Percentiles rank a stretch among this genome's conserved stretches.
phyloP scores from a whole-genome alignment of 2,888 invertebrate species.

The Mechanitis messenoides region DNA sequence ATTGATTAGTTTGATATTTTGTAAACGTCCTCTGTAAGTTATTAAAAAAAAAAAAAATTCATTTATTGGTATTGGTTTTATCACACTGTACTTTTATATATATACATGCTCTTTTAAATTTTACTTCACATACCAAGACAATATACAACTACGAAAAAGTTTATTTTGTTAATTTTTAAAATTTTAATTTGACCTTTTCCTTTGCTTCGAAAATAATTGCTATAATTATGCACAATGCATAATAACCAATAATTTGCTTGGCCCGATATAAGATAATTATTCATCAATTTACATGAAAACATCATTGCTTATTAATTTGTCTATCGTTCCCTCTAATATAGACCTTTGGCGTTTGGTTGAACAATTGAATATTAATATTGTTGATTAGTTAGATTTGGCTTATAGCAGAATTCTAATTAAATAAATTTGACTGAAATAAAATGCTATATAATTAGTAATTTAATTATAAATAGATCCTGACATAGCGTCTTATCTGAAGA shows the following conservation, averaged over 20 bases:
- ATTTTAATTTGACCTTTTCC: background rate
- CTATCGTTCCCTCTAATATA: background rate
- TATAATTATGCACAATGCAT: conserved; percentile 2
- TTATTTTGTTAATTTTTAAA: background rate
- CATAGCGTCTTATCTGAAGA: too few species aligned
- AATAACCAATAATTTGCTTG: background rate
- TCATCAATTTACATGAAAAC: conserved; percentile 4
- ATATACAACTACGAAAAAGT: background rate
- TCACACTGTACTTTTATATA: too few species aligned
- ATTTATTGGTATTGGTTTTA: too few species aligned
- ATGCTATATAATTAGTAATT: too few species aligned
- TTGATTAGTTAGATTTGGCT: background rate
- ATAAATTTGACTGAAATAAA: too few species aligned
- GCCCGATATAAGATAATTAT: background rate
- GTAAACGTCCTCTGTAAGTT: too few species aligned
- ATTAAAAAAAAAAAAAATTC: too few species aligned
- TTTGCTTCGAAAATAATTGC: background rate
- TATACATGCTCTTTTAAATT: too few species aligned
- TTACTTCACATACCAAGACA: too few species aligned
- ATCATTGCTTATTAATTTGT: background rate
- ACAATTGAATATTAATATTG: conserved; percentile 1
- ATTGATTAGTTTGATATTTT: too few species aligned
- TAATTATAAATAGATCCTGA: too few species aligned
- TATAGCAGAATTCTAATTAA: background rate
- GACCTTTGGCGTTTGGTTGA: background rate